phyloP scores from a whole-genome alignment of 2,888 invertebrate genomes.

The Tenthredo mesomela region DNA sequence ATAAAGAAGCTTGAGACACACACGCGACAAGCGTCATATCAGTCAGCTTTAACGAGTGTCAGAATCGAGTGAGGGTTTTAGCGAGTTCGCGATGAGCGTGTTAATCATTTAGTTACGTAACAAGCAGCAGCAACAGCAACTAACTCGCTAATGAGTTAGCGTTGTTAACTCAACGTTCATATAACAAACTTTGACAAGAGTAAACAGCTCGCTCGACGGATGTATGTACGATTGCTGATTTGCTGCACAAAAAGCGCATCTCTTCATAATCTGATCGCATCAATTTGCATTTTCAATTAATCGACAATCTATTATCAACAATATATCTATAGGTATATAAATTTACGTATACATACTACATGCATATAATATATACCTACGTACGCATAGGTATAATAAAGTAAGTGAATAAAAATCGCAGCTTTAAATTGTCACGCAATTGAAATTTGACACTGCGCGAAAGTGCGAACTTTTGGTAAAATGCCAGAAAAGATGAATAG shows the following conservation, averaged over 20 bases:
- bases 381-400: not conserved
- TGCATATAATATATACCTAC: not conserved
- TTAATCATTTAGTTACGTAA: constrained; percentile 38
- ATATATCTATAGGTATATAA: not conserved
- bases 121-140: constrained; percentile 56
- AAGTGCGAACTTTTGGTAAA: constrained; percentile 18
- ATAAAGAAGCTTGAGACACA: not conserved
- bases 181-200: not conserved
- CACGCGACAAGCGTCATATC: constrained; percentile 4
- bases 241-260: not conserved
- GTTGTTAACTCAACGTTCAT: constrained; percentile 25
- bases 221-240: not conserved
- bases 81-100: constrained; percentile 33
- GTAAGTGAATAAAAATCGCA: not conserved
- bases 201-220: not conserved
- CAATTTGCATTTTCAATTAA: not conserved
- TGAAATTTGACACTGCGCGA: not conserved
- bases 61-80: not conserved
- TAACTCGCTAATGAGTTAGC: constrained; percentile 63
- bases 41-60: constrained; percentile 26
- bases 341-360: not conserved
- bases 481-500: constrained; percentile 14
- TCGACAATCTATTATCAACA: not conserved
- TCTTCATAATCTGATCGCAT: not conserved
- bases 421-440: not conserved